Conservation (phyloP, 2,888 invertebrate genomes). For the Neoscelio sp. region DNA sequence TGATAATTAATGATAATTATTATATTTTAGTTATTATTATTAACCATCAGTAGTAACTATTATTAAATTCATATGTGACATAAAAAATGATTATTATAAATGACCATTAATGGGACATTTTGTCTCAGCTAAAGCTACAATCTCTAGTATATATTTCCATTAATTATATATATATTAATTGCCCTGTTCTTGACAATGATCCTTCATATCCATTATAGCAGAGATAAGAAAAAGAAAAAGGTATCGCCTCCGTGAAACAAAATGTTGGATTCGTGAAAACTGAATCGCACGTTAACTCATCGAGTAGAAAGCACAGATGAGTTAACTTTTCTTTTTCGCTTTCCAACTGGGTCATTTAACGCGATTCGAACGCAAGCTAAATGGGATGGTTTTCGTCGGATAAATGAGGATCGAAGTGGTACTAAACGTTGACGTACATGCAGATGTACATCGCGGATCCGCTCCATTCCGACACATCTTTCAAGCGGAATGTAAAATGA, state of each 20-base stretch:
- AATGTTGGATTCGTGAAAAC: slow-evolving; percentile 17
- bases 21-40: no score
- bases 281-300: slow-evolving; percentile 6
- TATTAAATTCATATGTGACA: no score
- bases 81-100: no score
- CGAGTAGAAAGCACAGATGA: slow-evolving; percentile 35
- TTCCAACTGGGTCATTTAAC: slow-evolving; percentile 61
- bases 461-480: slow-evolving; percentile 25
- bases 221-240: neutral
- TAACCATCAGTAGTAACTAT: no score
- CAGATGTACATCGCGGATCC: slow-evolving; percentile 29
- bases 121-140: no score
- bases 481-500: slow-evolving; percentile 44
- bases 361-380: slow-evolving; percentile 54
- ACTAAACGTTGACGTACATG: slow-evolving; percentile 33
- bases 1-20: no score
- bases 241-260: neutral
- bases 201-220: no score
- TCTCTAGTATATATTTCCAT: no score
- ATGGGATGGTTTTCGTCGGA: slow-evolving; percentile 61
- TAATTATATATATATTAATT: no score
- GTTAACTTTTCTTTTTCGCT: slow-evolving; percentile 46
- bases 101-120: no score
- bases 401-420: slow-evolving; percentile 64
- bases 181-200: neutral